Conservation (phyloP, 2,113 vertebrate species). For the Bombycilla garrulus region DNA sequence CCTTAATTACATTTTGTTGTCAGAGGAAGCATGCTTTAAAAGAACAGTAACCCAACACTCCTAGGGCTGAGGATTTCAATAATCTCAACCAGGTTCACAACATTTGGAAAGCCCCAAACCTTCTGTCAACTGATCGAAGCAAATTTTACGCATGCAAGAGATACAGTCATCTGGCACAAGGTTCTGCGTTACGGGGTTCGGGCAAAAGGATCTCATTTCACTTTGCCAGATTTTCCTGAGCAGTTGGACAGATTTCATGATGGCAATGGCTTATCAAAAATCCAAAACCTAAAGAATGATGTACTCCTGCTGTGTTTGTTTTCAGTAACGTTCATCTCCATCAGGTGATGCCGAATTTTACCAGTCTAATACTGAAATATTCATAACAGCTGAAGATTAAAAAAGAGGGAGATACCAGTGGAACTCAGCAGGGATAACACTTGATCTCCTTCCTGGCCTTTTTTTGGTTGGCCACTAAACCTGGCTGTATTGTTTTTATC, state of each 20-base stretch:
- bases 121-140: constrained; percentile 24
- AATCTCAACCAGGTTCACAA: constrained; percentile 61
- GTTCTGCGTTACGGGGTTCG: background rate
- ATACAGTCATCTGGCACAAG: constrained; percentile 20
- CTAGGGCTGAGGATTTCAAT: constrained; percentile 33
- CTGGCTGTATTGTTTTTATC: background rate
- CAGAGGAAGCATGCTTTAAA: constrained; percentile 65
- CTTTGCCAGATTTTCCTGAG: constrained; percentile 22
- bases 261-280: background rate
- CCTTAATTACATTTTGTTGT: constrained; percentile 70
- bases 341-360: background rate
- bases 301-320: background rate
- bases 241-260: constrained; percentile 1
- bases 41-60: constrained; percentile 61
- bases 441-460: background rate
- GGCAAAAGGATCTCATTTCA: constrained; percentile 32
- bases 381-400: background rate
- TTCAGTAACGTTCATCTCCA: background rate
- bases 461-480: background rate
- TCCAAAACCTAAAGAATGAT: background rate
- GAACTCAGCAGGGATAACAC: background rate
- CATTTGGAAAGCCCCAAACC: constrained; percentile 55
- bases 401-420: background rate
- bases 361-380: background rate
- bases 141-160: constrained; percentile 27